Base-by-base conservation (phyloP, 1,140 invertebrate species). In the Drosophila novamexicana region DNA sequence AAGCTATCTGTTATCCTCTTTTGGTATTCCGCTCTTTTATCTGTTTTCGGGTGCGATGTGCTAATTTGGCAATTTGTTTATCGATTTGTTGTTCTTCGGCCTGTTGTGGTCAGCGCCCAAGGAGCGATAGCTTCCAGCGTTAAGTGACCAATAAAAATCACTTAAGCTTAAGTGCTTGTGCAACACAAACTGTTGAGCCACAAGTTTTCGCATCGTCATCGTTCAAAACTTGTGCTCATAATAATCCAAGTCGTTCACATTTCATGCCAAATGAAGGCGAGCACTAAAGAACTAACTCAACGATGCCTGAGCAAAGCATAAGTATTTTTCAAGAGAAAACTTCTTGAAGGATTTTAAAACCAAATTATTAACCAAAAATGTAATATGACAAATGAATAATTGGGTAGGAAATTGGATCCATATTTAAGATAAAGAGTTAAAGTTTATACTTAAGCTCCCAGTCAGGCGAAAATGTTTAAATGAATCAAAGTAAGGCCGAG, bases 31-130 rank as follows among this genome's bases (percentile, higher is more conserved):
- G 14, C 47, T 34, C 47, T 34, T 32, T 47, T 32, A 8, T 49
- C 18, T 16, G 1, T 32, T 34, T 37, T 29, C 54, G 59, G 70
- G 45, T 63, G 53, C 45, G 14, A 80, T 75, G 74, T 89, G 85
- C 84, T 89, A 89, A 89, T 89, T 89, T 89, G 80, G 85, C 85
- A 84, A 89, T 89, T 89, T 89, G 84, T 89, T 90, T 89, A 89
- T 89, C 85, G 84, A 89, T 89, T 89, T 89, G 22, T 29, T 58
- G 73, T 65, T 81, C 63, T 65, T 81, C 63, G 49, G 75, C 71
- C 75, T 66, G 53, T 68, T 82, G 71, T 59, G 64, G 64, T 70
- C 78, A 66, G 37, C 45, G 42, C 22, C 7, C 32, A 37, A 65
- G 61, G 6, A 61, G 61, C 42, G 54, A 53, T 63, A 29, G 56